Conservation (phyloP, 2,113 vertebrate genomes). For the Diphyllodes magnificus region DNA sequence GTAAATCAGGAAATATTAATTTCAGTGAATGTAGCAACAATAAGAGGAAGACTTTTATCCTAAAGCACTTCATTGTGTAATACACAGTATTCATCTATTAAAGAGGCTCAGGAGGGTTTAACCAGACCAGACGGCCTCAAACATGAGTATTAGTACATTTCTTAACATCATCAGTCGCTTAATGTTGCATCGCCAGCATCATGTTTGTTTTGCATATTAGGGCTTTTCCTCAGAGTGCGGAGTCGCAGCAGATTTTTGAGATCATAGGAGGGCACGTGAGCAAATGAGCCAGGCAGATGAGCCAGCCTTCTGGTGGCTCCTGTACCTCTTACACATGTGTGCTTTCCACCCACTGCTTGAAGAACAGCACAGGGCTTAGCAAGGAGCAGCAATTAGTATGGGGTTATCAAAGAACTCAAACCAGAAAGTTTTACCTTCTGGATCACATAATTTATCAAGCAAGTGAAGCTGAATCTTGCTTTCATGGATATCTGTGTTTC, state of each 20-base stretch:
- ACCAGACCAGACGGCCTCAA: background rate
- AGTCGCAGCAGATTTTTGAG: background rate
- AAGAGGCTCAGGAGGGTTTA: constrained; percentile 18
- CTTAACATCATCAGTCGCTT: constrained; percentile 49
- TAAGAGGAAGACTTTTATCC: background rate
- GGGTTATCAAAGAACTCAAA: background rate
- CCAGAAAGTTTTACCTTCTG: background rate
- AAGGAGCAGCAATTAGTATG: background rate
- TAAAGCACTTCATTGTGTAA: background rate
- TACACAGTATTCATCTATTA: background rate
- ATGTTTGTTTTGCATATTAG: constrained; percentile 20
- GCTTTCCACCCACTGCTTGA: background rate
- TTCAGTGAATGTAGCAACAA: background rate
- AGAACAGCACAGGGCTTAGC: background rate
- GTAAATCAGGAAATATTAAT: background rate
- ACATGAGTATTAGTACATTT: background rate
- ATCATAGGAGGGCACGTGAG: background rate
- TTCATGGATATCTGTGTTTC: background rate
- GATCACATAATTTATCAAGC: background rate
- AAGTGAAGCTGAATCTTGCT: background rate
- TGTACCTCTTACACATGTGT: background rate
- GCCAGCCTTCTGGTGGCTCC: background rate
- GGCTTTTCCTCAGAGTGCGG: background rate
- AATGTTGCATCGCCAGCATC: constrained; percentile 37
- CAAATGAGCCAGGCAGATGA: constrained; percentile 17